These are phyloP conservation scores for Catamblyrhynchus diadema DNA, from an alignment of 2,797 vertebrate genomes.

Conservation along the genomic window DNA sequence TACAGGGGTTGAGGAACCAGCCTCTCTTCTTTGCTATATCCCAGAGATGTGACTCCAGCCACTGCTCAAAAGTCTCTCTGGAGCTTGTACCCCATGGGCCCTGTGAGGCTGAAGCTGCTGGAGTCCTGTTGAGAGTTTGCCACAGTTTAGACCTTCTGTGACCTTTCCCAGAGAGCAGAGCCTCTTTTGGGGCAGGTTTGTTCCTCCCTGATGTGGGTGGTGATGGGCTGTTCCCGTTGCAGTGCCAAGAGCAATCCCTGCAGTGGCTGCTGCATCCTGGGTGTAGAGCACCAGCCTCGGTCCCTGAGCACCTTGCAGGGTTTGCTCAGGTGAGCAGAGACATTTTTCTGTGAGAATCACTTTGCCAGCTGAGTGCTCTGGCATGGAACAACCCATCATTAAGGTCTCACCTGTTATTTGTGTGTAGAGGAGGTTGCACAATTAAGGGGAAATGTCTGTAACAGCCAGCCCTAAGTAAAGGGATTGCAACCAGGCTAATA, in stretches of 20 bases:
- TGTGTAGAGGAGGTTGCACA: constrained; percentile 14
- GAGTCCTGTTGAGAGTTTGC: background rate
- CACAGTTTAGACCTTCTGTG: background rate
- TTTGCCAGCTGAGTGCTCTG: background rate
- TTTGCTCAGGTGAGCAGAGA: constrained; percentile 33
- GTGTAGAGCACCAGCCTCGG: background rate
- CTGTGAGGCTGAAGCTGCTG: background rate
- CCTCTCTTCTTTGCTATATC: background rate
- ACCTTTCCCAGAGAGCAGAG: background rate
- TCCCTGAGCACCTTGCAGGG: background rate
- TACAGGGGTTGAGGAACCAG: background rate
- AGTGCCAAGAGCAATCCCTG: background rate
- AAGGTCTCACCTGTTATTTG: background rate
- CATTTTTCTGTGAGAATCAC: constrained; percentile 3
- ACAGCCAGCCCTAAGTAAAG: constrained; percentile 22
- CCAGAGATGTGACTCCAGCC: background rate
- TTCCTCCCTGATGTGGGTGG: fast-evolving
- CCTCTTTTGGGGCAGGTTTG: background rate
- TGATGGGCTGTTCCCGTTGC: fast-evolving
- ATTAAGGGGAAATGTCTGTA: constrained; percentile 21
- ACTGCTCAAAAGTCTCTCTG: background rate
- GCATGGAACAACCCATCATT: constrained; percentile 3
- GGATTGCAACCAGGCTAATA: constrained; percentile 8
- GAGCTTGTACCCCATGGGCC: fast-evolving
- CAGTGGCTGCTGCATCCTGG: fast-evolving